Conservation (phyloP, 1,140 invertebrate species). For the Caenorhabditis remanei region DNA sequence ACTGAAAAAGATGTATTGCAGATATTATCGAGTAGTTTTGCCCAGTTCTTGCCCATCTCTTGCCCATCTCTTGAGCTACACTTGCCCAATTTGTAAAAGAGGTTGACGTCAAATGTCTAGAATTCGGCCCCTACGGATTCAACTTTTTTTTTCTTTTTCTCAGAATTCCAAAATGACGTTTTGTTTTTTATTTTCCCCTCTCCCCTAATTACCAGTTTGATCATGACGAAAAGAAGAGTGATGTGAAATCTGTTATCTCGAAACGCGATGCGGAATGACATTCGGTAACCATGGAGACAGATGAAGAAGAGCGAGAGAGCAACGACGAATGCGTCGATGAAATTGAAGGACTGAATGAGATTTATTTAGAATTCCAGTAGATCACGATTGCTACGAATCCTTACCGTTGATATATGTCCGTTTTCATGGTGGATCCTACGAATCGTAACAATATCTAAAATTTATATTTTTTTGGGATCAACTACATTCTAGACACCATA, state of each 20-base stretch:
- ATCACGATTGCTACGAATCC: neutral
- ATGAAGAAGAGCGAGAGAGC: constrained; percentile 5
- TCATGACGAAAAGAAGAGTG: constrained; percentile 10
- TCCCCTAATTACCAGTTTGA: constrained; percentile 22
- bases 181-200: neutral
- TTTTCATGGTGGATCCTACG: neutral
- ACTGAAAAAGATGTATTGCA: neutral
- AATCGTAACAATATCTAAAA: constrained; percentile 19
- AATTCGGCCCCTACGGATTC: too few species aligned
- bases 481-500: neutral
- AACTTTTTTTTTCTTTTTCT: too few species aligned
- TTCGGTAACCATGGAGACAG: constrained; percentile 35
- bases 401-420: constrained; percentile 15
- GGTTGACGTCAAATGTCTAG: too few species aligned
- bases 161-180: too few species aligned
- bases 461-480: neutral
- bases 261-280: constrained; percentile 12
- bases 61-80: too few species aligned
- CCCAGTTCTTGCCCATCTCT: too few species aligned
- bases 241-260: constrained; percentile 29
- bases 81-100: too few species aligned
- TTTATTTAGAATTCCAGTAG: neutral
- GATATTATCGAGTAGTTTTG: neutral
- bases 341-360: neutral
- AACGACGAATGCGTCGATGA: neutral